Percentiles rank a stretch among this genome's conserved stretches.
Conservation (phyloP, 1,140 invertebrate genomes). For the Lasaia peninsularis region DNA sequence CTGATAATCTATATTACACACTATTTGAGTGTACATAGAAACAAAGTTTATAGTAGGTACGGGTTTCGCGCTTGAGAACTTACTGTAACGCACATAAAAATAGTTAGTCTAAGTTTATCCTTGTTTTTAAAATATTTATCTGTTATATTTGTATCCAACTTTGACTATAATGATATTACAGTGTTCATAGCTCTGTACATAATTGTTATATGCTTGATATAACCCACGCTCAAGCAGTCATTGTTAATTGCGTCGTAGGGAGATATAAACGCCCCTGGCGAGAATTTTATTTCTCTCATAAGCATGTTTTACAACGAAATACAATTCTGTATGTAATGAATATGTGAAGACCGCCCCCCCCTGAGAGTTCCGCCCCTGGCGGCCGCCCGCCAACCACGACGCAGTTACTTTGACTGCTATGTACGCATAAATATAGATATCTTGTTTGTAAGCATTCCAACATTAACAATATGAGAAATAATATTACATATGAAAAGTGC, state of each 20-base stretch:
- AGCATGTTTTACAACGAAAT: too few species aligned
- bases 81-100: too few species aligned
- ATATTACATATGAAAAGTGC: not conserved
- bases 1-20: too few species aligned
- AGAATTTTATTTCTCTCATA: too few species aligned
- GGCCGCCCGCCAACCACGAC: too few species aligned
- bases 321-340: too few species aligned
- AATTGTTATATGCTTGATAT: constrained; percentile 28
- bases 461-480: constrained; percentile 18
- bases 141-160: constrained; percentile 12
- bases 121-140: constrained; percentile 1
- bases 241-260: constrained; percentile 9
- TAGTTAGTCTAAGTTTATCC: not conserved
- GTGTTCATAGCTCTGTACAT: constrained; percentile 47
- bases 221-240: constrained; percentile 7
- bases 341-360: too few species aligned
- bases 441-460: constrained; percentile 48
- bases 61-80: too few species aligned
- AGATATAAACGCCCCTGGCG: not conserved
- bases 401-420: not conserved
- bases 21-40: too few species aligned
- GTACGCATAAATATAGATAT: constrained; percentile 29
- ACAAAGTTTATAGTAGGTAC: too few species aligned
- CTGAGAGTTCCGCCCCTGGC: too few species aligned
- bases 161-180: constrained; percentile 62